These are phyloP conservation scores for Iguana delicatissima DNA, from an alignment of 2,797 vertebrate species.

Conservation along the genomic window DNA sequence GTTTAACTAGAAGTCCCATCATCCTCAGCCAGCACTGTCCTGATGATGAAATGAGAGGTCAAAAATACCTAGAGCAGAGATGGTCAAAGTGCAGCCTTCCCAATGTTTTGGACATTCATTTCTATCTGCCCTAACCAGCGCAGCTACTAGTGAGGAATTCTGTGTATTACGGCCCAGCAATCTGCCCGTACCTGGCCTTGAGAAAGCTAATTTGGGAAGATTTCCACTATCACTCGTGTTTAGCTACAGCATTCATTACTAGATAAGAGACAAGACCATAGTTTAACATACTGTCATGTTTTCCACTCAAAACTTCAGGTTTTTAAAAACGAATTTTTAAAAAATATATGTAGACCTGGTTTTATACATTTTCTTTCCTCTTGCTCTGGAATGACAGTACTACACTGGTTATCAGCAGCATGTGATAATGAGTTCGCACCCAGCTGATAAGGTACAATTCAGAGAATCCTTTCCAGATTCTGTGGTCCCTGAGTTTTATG, in stretches of 20 bases:
- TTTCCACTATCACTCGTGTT: neutral
- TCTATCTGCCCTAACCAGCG: too few species aligned
- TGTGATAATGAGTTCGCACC: too few species aligned
- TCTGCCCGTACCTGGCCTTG: too few species aligned
- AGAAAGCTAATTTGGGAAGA: too few species aligned
- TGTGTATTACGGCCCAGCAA: too few species aligned
- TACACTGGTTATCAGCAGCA: neutral
- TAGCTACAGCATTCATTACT: neutral
- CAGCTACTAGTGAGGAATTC: too few species aligned
- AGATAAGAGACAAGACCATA: neutral
- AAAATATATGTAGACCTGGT: neutral
- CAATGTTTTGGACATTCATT: too few species aligned
- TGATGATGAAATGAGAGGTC: too few species aligned
- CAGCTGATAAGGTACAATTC: neutral
- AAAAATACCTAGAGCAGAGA: too few species aligned
- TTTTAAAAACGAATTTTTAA: neutral
- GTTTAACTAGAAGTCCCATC: neutral
- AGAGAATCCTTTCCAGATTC: neutral
- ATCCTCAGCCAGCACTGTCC: too few species aligned
- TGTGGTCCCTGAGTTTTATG: too few species aligned
- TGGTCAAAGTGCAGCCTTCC: too few species aligned
- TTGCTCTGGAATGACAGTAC: neutral
- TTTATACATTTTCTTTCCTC: neutral
- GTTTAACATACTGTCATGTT: neutral
- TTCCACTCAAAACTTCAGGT: neutral